Evolutionary conservation across 1,140 invertebrate genomes (phyloP).

Genomic region (Drosophila mayri): DNA sequence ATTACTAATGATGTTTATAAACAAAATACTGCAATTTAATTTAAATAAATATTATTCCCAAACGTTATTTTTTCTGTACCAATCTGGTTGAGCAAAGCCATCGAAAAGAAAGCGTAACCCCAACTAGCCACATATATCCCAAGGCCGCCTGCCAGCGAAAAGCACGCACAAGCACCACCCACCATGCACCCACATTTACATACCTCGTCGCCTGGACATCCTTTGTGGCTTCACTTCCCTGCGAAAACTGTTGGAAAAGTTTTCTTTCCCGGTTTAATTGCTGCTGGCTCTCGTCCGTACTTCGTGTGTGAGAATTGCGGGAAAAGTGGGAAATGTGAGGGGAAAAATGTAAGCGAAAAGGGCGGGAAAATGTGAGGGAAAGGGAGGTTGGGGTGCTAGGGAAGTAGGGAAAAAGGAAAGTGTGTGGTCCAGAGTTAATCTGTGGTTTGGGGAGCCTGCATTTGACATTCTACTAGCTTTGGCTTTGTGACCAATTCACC

Average conservation of each 20-base stretch:
- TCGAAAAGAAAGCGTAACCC: conserved; percentile 21
- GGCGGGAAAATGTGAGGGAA: background rate
- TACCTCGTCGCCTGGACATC: conserved; percentile 41
- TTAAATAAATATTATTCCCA: background rate
- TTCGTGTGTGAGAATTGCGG: conserved; percentile 25
- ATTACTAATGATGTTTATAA: background rate
- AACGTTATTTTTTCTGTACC: background rate
- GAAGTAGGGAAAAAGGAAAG: conserved; percentile 19
- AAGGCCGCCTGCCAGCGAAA: conserved; percentile 11
- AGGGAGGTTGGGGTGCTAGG: background rate
- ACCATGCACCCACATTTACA: conserved; percentile 45
- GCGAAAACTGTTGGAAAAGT: conserved; percentile 59
- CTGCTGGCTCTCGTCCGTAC: conserved; percentile 25
- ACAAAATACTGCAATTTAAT: background rate
- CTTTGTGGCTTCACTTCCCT: conserved; percentile 59
- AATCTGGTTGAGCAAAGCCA: conserved; percentile 14
- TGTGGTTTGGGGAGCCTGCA: conserved; percentile 59
- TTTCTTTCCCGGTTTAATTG: conserved; percentile 75
- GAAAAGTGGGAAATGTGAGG: conserved; percentile 7
- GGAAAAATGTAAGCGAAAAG: background rate
- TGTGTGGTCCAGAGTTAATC: conserved; percentile 65
- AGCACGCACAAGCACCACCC: conserved; percentile 1
- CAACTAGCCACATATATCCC: conserved; percentile 15
- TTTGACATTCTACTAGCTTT: conserved; percentile 55
- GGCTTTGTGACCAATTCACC: conserved; percentile 6